Evolutionary conservation across 2,113 vertebrate genomes (phyloP).

Genomic region (Oncorhynchus gorbuscha): DNA sequence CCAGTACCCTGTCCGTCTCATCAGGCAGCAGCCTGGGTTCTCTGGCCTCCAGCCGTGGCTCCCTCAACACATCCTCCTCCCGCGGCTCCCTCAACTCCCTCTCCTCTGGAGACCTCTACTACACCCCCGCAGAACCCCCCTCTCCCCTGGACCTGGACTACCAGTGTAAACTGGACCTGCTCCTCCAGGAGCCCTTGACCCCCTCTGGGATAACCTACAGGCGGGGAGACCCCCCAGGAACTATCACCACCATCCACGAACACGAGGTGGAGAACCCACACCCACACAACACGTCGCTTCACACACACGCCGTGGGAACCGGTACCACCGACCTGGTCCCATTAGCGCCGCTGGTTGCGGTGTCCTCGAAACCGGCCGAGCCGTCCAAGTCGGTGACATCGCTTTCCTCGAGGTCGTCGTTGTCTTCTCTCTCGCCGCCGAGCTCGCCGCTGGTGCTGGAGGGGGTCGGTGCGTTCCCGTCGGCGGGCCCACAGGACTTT

Average conservation of each 20-base stretch:
- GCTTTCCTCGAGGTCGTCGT: slow-evolving; percentile 81
- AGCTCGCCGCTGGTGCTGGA: slow-evolving; percentile 80
- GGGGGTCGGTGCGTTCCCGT: slow-evolving; percentile 50
- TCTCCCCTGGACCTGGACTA: slow-evolving; percentile 73
- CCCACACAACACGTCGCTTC: no score
- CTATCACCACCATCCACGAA: slow-evolving; percentile 88
- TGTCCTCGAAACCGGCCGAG: slow-evolving; percentile 64
- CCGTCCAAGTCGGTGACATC: slow-evolving; percentile 82
- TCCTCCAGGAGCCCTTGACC: slow-evolving; percentile 75
- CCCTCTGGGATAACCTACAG: slow-evolving; percentile 52
- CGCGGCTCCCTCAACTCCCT: slow-evolving; percentile 80
- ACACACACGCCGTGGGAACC: slow-evolving; percentile 54
- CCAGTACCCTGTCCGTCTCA: slow-evolving; percentile 81
- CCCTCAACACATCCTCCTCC: slow-evolving; percentile 80
- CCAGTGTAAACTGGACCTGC: slow-evolving; percentile 81
- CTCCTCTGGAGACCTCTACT: slow-evolving; percentile 79
- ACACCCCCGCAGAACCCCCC: slow-evolving; percentile 68
- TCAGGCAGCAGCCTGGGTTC: slow-evolving; percentile 85
- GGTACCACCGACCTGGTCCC: slow-evolving; percentile 37
- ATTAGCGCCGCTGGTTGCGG: slow-evolving; percentile 59
- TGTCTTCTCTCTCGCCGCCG: slow-evolving; percentile 83
- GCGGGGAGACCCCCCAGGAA: slow-evolving; percentile 64
- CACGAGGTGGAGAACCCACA: slow-evolving; percentile 71
- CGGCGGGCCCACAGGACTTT: slow-evolving; percentile 69
- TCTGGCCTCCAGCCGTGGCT: slow-evolving; percentile 81